These are phyloP conservation scores for Phylloscopus collybita DNA, from an alignment of 2,797 vertebrate species.

Conservation along the genomic window DNA sequence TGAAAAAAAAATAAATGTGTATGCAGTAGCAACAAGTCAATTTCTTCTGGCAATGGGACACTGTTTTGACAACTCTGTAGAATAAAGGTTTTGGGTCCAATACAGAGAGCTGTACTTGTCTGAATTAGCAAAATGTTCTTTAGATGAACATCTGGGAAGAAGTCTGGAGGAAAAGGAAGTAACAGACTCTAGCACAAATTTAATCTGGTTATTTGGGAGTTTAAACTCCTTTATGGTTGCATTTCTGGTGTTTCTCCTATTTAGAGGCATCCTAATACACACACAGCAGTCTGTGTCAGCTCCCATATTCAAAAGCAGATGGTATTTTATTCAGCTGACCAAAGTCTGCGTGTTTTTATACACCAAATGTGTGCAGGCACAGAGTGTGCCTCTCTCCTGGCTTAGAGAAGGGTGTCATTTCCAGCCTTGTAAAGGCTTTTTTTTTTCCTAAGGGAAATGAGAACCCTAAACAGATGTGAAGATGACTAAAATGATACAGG, in stretches of 20 bases:
- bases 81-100: constrained; percentile 46
- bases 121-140: constrained; percentile 25
- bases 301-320: neutral
- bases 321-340: neutral
- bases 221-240: neutral
- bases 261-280: neutral
- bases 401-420: neutral
- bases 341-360: neutral
- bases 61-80: constrained; percentile 63
- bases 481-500: neutral
- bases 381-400: neutral
- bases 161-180: neutral
- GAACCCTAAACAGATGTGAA: neutral
- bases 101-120: constrained; percentile 16
- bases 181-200: neutral
- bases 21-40: constrained; percentile 59
- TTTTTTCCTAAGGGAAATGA: neutral
- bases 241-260: neutral
- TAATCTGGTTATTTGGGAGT: neutral
- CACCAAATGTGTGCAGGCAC: neutral
- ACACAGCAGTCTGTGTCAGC: neutral
- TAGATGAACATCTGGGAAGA: neutral
- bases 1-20: neutral
- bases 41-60: constrained; percentile 54
- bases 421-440: neutral